Evolutionary conservation across 2,113 vertebrate genomes (phyloP), one percentile per base, ranked within the genome.

Genomic region (Aspidoscelis tigris): DNA sequence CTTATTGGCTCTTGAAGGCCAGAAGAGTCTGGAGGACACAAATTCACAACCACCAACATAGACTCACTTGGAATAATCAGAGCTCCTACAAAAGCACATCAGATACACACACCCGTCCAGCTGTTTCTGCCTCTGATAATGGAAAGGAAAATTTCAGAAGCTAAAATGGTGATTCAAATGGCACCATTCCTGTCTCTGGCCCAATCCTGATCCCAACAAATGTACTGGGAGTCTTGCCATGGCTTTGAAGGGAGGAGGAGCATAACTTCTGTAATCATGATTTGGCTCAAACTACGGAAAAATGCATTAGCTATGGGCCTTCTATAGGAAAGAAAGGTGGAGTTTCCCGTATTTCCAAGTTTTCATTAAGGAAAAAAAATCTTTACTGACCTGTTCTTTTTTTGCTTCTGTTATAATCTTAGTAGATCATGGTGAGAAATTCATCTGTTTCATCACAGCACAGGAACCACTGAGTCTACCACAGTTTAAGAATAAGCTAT

Each of bases 271-370:
- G 72, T 55, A 84, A 78, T 77, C 76, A 20, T 7, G 7, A 80
- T 78, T 83, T 92, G 89, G 86, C 24, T 0, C 24, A 80, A 71
- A 76, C 1, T 21, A 33, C 87, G 82, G 87, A 92, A 92, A 93
- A 92, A 87, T 1, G 26, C 50, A 61, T 20, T 76, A 82, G 76
- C 47, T 24, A 82, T 53, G 50, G 33, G n/a, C 7, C 39, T 84
- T 89, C 68, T 73, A 47, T 16, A 84, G 83, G 79, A 81, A 61
- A 86, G 85, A 88, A 80, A 41, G 81, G 55, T 75, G 72, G 24
- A 21, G 41, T 89, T 91, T 83, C 85, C 41, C 71, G 43, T 79
- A 53, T 55, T 44, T 68, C 71, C 47, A 78, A 81, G 55, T 41
- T 87, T 85, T 76, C 80, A 66, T 85, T 86, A 41, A 85, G 26